These are phyloP conservation scores for Lepus europaeus DNA, from an alignment of 2,113 vertebrate genomes.

Conservation along the genomic window DNA sequence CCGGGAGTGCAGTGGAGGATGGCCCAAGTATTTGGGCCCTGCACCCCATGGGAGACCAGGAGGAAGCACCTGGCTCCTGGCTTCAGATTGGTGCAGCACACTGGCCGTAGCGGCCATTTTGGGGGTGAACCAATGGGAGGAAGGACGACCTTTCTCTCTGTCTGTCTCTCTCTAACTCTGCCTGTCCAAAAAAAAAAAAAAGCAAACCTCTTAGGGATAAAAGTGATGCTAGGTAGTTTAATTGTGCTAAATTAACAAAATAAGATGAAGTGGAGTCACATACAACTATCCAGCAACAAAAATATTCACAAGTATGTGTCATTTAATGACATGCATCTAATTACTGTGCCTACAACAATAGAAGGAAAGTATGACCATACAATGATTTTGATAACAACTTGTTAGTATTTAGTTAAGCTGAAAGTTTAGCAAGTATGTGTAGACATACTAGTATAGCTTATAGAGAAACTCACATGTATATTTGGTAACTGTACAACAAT, in stretches of 20 bases:
- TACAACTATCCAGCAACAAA: background rate
- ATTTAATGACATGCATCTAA: no score
- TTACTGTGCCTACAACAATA: no score
- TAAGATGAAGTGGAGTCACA: background rate
- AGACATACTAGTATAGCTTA: background rate
- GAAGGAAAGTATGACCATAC: background rate
- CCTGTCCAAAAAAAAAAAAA: background rate
- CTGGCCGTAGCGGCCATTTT: no score
- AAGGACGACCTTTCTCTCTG: no score
- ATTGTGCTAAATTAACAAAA: background rate
- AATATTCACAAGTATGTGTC: background rate
- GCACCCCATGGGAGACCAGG: no score
- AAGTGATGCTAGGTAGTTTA: background rate
- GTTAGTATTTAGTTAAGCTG: background rate
- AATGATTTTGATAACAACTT: background rate
- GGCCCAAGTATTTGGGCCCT: no score
- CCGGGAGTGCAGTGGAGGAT: no score
- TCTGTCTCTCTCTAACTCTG: no score
- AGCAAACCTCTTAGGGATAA: background rate
- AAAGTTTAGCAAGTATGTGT: background rate
- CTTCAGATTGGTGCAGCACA: no score
- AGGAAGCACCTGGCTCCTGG: no score
- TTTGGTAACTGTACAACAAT: background rate
- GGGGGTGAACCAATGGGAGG: no score
- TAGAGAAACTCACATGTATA: background rate